Conservation (phyloP, 2,888 invertebrate species). For the Rapana venosa region DNA sequence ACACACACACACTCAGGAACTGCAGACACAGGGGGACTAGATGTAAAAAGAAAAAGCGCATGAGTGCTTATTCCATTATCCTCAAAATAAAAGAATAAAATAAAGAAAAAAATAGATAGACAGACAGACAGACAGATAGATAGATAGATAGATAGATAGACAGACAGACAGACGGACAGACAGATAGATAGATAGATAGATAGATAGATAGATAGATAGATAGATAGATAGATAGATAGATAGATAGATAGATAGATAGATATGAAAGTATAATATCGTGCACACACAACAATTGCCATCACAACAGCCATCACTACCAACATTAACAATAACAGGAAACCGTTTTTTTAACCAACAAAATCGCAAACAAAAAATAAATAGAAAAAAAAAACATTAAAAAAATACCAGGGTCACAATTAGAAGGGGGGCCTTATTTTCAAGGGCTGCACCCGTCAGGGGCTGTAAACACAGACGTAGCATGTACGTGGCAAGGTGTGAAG, state of each 20-base stretch:
- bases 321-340: neutral
- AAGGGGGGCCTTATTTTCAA: neutral
- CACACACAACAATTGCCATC: no score
- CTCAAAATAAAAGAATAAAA: neutral
- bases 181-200: no score
- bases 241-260: no score
- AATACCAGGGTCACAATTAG: neutral
- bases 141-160: no score
- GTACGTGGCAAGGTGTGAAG: constrained; percentile 10
- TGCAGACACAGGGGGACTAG: neutral
- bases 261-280: no score
- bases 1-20: neutral
- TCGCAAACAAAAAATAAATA: neutral
- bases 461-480: neutral
- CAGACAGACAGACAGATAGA: no score
- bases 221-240: no score
- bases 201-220: no score
- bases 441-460: neutral
- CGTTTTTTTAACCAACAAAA: neutral
- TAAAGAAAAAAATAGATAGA: no score
- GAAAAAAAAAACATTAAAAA: neutral
- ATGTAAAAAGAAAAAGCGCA: neutral
- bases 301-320: neutral
- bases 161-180: no score
- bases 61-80: neutral